A percentile compares a stretch with the other conserved stretches of the same genome.
phyloP scores from a whole-genome alignment of 2,888 invertebrate genomes.

The Anorthoa munda region DNA sequence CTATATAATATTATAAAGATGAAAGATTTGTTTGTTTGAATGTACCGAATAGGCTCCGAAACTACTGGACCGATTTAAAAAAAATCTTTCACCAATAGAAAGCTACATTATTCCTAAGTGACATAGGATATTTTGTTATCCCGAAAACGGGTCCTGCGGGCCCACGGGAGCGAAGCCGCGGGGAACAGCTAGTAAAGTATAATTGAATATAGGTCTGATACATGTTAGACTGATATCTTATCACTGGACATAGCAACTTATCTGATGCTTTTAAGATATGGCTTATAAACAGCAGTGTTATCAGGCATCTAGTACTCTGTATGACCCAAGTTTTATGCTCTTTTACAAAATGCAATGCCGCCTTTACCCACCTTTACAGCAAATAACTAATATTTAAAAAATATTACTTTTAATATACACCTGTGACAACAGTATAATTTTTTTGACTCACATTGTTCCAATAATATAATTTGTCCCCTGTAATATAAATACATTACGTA shows the following conservation, averaged over 20 bases:
- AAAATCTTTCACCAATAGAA: too few species aligned
- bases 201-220: slow-evolving; percentile 32
- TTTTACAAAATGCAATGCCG: slow-evolving; percentile 22
- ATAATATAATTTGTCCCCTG: neutral
- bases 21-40: too few species aligned
- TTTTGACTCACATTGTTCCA: neutral
- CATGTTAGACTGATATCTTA: slow-evolving; percentile 47
- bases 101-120: too few species aligned
- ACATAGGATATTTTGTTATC: too few species aligned
- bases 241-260: slow-evolving; percentile 47
- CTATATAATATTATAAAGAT: too few species aligned
- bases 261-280: slow-evolving; percentile 64
- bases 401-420: neutral
- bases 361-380: neutral
- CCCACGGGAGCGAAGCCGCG: too few species aligned
- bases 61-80: too few species aligned
- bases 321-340: slow-evolving; percentile 12
- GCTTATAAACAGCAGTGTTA: slow-evolving; percentile 26
- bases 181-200: too few species aligned
- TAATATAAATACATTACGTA: too few species aligned
- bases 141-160: too few species aligned
- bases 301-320: slow-evolving; percentile 22
- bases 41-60: too few species aligned
- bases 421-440: neutral
- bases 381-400: neutral